phyloP scores from a whole-genome alignment of 1,140 invertebrate species.

The Papilio glaucus region DNA sequence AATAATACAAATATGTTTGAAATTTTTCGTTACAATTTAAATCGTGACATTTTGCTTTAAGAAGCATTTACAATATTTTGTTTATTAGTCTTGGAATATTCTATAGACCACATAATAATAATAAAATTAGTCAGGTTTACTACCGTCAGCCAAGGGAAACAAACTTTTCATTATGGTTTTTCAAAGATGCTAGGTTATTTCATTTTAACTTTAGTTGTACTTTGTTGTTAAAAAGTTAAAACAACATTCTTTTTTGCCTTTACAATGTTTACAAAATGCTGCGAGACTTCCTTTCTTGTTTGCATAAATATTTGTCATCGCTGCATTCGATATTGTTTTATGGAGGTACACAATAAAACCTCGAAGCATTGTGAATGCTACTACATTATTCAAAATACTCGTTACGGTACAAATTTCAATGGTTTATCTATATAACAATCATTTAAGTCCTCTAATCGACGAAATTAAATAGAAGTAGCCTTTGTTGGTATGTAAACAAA shows the following conservation, averaged over 20 bases:
- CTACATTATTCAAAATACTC: conserved; percentile 25
- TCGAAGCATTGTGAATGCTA: conserved; percentile 23
- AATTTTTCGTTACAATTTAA: too few relatives aligned
- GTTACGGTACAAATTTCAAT: not conserved
- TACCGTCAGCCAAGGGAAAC: too few relatives aligned
- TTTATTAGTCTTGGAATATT: too few relatives aligned
- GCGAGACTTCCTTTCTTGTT: not conserved
- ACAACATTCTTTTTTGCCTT: not conserved
- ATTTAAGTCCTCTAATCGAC: not conserved
- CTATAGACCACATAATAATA: too few relatives aligned
- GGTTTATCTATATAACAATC: not conserved
- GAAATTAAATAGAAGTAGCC: not conserved
- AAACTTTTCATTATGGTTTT: not conserved
- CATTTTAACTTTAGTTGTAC: not conserved
- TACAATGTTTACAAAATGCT: conserved; percentile 7
- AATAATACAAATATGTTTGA: too few relatives aligned
- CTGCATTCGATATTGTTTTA: conserved; percentile 34
- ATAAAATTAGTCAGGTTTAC: too few relatives aligned
- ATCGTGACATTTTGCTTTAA: too few relatives aligned
- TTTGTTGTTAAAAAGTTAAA: not conserved
- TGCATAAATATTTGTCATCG: conserved; percentile 31
- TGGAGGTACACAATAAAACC: conserved; percentile 29
- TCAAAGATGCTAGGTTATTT: not conserved
- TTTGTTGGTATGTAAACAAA: not conserved
- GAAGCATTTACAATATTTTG: too few relatives aligned